Conservation (phyloP, 2,113 vertebrate genomes). For the Syngnathus scovelli region DNA sequence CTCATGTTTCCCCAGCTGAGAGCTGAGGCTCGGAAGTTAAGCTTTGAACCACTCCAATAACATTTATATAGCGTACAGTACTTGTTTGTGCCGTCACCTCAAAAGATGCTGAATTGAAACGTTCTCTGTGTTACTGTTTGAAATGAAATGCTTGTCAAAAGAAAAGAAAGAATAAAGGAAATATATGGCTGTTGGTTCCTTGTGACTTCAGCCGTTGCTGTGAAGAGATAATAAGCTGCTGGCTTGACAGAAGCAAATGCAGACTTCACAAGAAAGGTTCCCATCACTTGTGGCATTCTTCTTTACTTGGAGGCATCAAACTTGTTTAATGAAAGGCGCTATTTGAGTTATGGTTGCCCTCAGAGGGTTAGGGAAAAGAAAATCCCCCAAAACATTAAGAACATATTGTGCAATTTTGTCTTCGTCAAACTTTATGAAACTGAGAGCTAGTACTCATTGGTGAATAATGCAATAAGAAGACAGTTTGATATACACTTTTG, state of each 20-base stretch:
- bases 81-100: slow-evolving; percentile 34
- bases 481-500: too few relatives aligned
- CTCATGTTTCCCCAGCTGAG: slow-evolving; percentile 51
- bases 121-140: slow-evolving; percentile 27
- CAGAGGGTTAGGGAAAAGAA: not conserved
- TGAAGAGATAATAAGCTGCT: slow-evolving; percentile 36
- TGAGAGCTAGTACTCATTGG: too few relatives aligned
- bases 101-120: slow-evolving; percentile 40
- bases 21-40: slow-evolving; percentile 42
- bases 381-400: too few relatives aligned
- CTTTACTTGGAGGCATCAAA: not conserved
- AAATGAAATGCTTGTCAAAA: not conserved
- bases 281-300: not conserved
- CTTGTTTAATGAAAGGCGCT: not conserved
- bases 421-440: too few relatives aligned
- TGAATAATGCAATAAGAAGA: too few relatives aligned
- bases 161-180: slow-evolving; percentile 14
- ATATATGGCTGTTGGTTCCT: slow-evolving; percentile 18
- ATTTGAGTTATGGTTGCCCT: not conserved
- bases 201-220: slow-evolving; percentile 14
- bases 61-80: slow-evolving; percentile 10
- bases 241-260: slow-evolving; percentile 37
- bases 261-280: not conserved
- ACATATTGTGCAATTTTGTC: not conserved
- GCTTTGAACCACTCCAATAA: slow-evolving; percentile 41